Evolutionary conservation across 1,140 invertebrate species (phyloP), one percentile per base, ranked within the genome.

Genomic region (Scaptomyza hsui): DNA sequence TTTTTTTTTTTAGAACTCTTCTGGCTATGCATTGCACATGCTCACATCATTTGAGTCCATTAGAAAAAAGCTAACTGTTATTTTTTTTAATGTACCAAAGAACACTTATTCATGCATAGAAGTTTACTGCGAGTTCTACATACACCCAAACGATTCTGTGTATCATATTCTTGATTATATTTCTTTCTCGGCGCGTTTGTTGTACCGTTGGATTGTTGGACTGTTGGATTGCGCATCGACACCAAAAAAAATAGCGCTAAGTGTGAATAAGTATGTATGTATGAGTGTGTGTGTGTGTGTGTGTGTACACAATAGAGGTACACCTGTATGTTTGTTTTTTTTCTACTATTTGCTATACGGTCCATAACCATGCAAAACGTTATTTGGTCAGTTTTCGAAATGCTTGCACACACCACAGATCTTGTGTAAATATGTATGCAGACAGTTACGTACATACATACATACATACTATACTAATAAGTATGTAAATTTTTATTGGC

Each of bases 91-190:
- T 29, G 26, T 29, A 9, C 26, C 26, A 29, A 29, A 29, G 26
- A 29, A 9, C 26, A 29, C 2, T 29, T 29, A 29, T 29, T 29
- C 6, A 29, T 29, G 26, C 26, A 29, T 29, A 9, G 26, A 29
- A 29, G 32, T 37, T 37, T 37, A 12, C 26, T 52, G 29, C 18
- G 35, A 19, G 29, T 19, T 52, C 29, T 16, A 52, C 49, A 29
- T 15, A 48, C 13, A 13, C 35, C 26, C 6, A 29, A 24, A 7
- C 35, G 9, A 55, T n/a, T n/a, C n/a, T n/a, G n/a, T n/a, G n/a
- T n/a, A n/a, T 47, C 61, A 75, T 68, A 77, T 86, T 86, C 81
- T 85, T 86, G 64, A 76, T 85, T 85, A 82, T 77, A 69, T 80
- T 72, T 74, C 64, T 80, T 2, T 37, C 57, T 67, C 35, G 35